These are phyloP conservation scores for Sthenelais limicola DNA, from an alignment of 2,888 invertebrate species.

Conservation along the genomic window DNA sequence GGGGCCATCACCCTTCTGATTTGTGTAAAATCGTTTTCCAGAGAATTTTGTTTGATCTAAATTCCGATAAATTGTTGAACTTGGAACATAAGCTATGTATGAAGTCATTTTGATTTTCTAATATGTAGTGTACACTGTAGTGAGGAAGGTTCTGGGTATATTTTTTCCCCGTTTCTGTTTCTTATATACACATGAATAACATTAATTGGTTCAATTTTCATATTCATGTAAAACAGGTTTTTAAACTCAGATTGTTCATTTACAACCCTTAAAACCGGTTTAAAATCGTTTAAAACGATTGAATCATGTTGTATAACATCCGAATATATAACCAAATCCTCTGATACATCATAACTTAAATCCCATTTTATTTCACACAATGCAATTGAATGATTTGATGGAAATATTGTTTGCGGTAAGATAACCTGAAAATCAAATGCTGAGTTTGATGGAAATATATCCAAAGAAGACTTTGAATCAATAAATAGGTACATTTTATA, in stretches of 20 bases:
- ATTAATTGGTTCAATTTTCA: background rate
- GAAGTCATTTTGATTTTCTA: too few relatives aligned
- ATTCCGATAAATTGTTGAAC: too few relatives aligned
- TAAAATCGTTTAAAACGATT: background rate
- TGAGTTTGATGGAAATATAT: background rate
- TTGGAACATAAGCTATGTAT: too few relatives aligned
- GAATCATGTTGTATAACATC: background rate
- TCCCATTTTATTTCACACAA: slow-evolving; percentile 2
- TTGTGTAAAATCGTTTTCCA: too few relatives aligned
- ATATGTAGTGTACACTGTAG: too few relatives aligned
- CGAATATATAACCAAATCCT: background rate
- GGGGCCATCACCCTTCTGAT: too few relatives aligned
- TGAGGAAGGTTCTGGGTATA: background rate
- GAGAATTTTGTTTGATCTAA: too few relatives aligned
- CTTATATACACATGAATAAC: background rate
- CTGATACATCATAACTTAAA: background rate
- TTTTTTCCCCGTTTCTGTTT: background rate
- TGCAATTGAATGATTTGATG: background rate
- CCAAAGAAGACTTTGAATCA: background rate
- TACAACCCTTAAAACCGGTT: background rate
- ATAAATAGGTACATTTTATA: background rate
- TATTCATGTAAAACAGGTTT: background rate
- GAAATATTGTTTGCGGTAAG: background rate
- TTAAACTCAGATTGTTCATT: background rate
- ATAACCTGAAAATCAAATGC: background rate